phyloP scores from a whole-genome alignment of 2,113 vertebrate species.

The Bostrychus sinensis region DNA sequence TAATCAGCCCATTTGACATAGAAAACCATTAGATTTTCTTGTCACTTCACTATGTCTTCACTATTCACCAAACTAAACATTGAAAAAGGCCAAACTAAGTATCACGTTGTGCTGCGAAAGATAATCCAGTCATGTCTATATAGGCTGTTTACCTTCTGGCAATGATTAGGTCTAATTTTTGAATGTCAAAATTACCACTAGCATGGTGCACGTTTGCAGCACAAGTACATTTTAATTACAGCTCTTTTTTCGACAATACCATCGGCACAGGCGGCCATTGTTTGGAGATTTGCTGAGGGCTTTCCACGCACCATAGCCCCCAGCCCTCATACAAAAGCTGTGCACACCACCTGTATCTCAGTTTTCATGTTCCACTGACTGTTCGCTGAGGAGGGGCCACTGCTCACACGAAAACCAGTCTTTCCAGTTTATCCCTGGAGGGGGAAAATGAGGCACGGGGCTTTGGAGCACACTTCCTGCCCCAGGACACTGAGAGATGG shows the following conservation, averaged over 20 bases:
- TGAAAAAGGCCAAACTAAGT: too few relatives aligned
- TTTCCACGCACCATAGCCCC: slow-evolving; percentile 51
- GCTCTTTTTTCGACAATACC: slow-evolving; percentile 28
- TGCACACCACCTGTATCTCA: slow-evolving; percentile 58
- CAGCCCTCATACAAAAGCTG: slow-evolving; percentile 60
- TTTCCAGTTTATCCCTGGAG: slow-evolving; percentile 67
- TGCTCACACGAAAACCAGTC: slow-evolving; percentile 61
- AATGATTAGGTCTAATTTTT: too few relatives aligned
- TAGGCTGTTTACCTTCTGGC: too few relatives aligned
- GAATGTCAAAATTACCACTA: neutral
- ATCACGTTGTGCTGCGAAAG: too few relatives aligned
- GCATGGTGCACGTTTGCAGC: neutral
- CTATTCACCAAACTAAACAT: too few relatives aligned
- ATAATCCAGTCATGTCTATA: too few relatives aligned
- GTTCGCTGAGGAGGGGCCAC: slow-evolving; percentile 48
- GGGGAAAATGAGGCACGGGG: slow-evolving; percentile 4
- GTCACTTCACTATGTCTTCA: too few relatives aligned
- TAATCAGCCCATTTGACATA: too few relatives aligned
- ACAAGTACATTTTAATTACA: neutral
- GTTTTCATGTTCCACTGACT: slow-evolving; percentile 70
- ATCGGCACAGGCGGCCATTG: slow-evolving; percentile 49
- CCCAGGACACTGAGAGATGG: neutral
- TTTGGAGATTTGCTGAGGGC: slow-evolving; percentile 59
- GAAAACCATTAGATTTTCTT: too few relatives aligned
- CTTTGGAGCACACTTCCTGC: slow-evolving; percentile 10